Base-by-base conservation (phyloP, 2,113 vertebrate species). In the Synchiropus splendidus region DNA sequence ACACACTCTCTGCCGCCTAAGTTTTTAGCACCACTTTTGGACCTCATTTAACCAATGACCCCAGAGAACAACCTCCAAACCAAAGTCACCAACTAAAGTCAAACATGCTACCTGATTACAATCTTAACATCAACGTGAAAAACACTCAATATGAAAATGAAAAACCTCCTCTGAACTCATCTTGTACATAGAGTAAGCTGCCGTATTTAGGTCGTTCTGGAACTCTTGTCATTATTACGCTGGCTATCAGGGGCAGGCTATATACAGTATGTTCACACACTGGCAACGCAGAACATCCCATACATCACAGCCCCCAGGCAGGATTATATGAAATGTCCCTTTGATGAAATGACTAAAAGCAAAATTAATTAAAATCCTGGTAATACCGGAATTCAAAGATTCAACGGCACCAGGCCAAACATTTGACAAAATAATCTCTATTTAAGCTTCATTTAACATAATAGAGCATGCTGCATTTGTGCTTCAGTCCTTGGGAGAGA, bases 181-280 rank as follows among this genome's bases (percentile, higher is more conserved):
- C 27, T 42, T 56, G 58, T 58, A 61, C 64, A 31, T 50, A 38
- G 31, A 40, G 39, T 61, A 39, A 58, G 2, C 58, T 56, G 58
- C 40, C 43, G 42, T 40, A 70, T 47, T 69, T 18, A 47, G 53
- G 64, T 59, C 41, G 57, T 43, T 38, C 17, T 21, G 43, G 39
- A 36, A 40, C 31, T 54, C 48, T 16, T 32, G 58, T 64, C 50
- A 58, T 51, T 31, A 50, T 67, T 42, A 66, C 38, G 33, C 50
- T 16, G 40, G 35, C 48, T 45, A 59, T 59, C 58, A 43, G 21
- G 14, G 32, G 47, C 31, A 16, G 44, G 40, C 5, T 10, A 13
- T 30, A 36, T 9, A 31, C 45, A 54, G 53, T 16, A 46, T 39
- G 60, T 6, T 2, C 50, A 61, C 52, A 50, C 50, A 16, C 54